Percentiles rank a stretch among this genome's conserved stretches.
Evolutionary conservation across 2,888 invertebrate genomes (phyloP).

Genomic region (Oxytorus armatus): DNA sequence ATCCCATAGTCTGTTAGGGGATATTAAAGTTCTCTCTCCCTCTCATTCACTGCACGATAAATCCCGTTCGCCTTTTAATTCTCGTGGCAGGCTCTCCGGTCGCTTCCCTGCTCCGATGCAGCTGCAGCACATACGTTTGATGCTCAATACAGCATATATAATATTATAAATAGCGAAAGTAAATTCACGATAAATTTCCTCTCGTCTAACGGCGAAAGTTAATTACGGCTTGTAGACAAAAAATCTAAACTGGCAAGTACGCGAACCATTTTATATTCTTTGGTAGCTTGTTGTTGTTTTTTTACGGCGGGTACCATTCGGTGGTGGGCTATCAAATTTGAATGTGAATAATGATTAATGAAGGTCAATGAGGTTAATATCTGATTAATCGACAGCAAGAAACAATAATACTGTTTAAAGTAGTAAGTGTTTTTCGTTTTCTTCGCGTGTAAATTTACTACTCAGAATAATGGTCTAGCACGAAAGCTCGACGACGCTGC

Average conservation of each 20-base stretch:
- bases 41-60: constrained; percentile 50
- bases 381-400: not conserved
- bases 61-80: constrained; percentile 58
- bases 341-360: too few species aligned
- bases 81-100: constrained; percentile 36
- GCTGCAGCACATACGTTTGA: constrained; percentile 31
- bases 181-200: constrained; percentile 55
- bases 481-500: not conserved
- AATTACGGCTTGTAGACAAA: too few species aligned
- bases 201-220: too few species aligned
- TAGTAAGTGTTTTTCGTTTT: not conserved
- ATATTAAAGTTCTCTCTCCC: constrained; percentile 31
- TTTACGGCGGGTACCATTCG: too few species aligned
- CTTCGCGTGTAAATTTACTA: not conserved
- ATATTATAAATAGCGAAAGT: constrained; percentile 51
- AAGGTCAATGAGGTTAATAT: not conserved
- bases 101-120: constrained; percentile 32
- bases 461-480: too few species aligned
- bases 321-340: too few species aligned
- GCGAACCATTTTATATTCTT: too few species aligned
- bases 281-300: too few species aligned
- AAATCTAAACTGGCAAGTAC: too few species aligned
- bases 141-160: constrained; percentile 10
- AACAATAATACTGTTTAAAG: not conserved
- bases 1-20: too few species aligned